Percentiles rank a stretch among this genome's conserved stretches.
phyloP scores from a whole-genome alignment of 2,113 vertebrate genomes.

The Pardalotus punctatus region DNA sequence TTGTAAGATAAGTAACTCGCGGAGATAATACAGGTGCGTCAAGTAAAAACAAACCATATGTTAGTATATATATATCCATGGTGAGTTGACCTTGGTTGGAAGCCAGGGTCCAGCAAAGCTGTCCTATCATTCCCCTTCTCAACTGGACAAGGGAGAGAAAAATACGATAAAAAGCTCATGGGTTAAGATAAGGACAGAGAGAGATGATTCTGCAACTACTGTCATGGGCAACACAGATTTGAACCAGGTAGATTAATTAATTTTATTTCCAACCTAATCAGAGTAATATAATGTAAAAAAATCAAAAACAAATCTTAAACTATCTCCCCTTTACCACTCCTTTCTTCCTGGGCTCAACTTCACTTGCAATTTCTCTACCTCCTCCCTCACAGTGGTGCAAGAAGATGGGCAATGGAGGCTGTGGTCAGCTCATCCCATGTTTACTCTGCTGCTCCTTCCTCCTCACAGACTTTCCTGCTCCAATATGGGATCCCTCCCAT shows the following conservation, averaged over 20 bases:
- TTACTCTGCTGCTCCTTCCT: not conserved
- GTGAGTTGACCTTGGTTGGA: not conserved
- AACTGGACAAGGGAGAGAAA: not conserved
- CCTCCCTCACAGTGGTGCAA: not conserved
- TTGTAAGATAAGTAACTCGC: not conserved
- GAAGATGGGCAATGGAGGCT: not conserved
- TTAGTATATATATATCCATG: not conserved
- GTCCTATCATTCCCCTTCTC: not conserved
- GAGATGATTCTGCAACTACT: not conserved
- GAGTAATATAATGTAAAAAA: not conserved
- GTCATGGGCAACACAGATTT: not conserved
- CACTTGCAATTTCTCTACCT: not conserved
- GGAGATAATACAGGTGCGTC: not conserved
- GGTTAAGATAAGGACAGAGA: not conserved
- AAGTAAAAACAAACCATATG: not conserved
- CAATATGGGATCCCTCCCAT: not conserved
- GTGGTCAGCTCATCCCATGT: not conserved
- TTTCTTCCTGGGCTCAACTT: not conserved
- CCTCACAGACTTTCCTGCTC: not conserved
- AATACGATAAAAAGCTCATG: rapidly evolving
- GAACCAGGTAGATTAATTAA: not conserved
- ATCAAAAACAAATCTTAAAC: not conserved
- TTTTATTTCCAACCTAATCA: not conserved
- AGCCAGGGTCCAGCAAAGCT: not conserved
- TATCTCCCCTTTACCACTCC: rapidly evolving